These are phyloP conservation scores for Palythoa heliodiscus DNA, from an alignment of 92 coral and sea anemone genomes.

Conservation along the genomic window DNA sequence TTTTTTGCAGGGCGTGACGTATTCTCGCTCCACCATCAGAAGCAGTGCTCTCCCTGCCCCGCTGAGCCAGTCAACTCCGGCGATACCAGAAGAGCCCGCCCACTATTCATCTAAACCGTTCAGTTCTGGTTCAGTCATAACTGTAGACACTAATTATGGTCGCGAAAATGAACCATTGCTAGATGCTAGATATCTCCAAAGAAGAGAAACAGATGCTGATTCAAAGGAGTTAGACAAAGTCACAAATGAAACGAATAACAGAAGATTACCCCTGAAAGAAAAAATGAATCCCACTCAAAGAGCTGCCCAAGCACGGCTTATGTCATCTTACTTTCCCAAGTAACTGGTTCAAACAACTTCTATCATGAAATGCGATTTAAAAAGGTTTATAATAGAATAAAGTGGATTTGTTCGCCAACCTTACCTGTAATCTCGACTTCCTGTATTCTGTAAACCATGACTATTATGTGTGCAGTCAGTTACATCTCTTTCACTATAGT, in stretches of 20 bases:
- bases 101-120: conserved; percentile 37
- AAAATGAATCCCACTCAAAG: conserved; percentile 34
- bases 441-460: too few relatives aligned
- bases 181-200: conserved; percentile 88
- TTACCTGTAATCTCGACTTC: too few relatives aligned
- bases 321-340: conserved; percentile 94
- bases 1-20: conserved; percentile 39
- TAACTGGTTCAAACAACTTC: neutral
- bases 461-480: too few relatives aligned
- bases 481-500: too few relatives aligned
- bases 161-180: conserved; percentile 81
- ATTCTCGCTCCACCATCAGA: conserved; percentile 56
- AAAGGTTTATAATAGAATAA: too few relatives aligned
- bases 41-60: conserved; percentile 75
- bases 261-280: conserved; percentile 25
- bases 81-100: conserved; percentile 76
- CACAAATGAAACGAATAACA: conserved; percentile 29
- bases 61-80: conserved; percentile 87
- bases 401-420: too few relatives aligned
- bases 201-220: conserved; percentile 45
- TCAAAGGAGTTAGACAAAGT: conserved; percentile 20
- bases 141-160: conserved; percentile 49
- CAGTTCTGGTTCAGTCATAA: conserved; percentile 22
- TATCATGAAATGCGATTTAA: too few relatives aligned
- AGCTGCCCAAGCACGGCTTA: conserved; percentile 71